Conservation (phyloP, 2,113 vertebrate genomes). For the Gadus chalcogrammus region DNA sequence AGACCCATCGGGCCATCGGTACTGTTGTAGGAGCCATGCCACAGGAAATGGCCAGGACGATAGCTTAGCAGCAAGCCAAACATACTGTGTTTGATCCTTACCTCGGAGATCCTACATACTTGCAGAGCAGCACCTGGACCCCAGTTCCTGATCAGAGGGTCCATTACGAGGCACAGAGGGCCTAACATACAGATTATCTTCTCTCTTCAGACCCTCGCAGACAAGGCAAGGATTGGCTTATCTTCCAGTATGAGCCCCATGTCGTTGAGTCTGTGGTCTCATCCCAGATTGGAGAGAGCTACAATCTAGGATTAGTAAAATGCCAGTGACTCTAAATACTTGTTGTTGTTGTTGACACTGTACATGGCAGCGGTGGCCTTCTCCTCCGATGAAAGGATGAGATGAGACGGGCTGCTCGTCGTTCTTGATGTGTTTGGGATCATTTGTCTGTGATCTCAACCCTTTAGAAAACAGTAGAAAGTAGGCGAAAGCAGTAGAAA, state of each 20-base stretch:
- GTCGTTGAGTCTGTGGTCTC: constrained; percentile 12
- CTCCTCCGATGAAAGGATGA: neutral
- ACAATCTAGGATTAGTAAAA: constrained; percentile 30
- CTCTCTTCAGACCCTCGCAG: neutral
- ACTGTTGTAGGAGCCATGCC: too few species aligned
- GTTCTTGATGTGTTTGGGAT: too few species aligned
- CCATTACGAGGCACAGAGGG: constrained; percentile 1
- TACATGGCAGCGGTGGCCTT: neutral
- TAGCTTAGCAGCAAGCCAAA: too few species aligned
- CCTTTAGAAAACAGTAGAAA: too few species aligned
- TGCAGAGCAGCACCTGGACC: neutral
- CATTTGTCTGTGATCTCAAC: too few species aligned
- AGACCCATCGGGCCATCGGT: too few species aligned
- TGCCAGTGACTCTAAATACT: constrained; percentile 25
- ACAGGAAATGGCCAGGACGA: too few species aligned
- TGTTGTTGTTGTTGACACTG: neutral
- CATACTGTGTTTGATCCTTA: too few species aligned
- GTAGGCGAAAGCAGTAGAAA: too few species aligned
- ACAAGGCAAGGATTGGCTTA: constrained; percentile 2
- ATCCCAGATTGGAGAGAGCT: constrained; percentile 22
- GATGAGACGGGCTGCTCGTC: neutral
- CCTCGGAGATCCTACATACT: too few species aligned
- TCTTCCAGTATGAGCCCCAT: constrained; percentile 3
- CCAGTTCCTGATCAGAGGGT: neutral
- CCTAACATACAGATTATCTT: constrained; percentile 1